Evolutionary conservation across 2,113 vertebrate genomes (phyloP), one percentile per base, ranked within the genome.

Genomic region (Meriones unguiculatus): DNA sequence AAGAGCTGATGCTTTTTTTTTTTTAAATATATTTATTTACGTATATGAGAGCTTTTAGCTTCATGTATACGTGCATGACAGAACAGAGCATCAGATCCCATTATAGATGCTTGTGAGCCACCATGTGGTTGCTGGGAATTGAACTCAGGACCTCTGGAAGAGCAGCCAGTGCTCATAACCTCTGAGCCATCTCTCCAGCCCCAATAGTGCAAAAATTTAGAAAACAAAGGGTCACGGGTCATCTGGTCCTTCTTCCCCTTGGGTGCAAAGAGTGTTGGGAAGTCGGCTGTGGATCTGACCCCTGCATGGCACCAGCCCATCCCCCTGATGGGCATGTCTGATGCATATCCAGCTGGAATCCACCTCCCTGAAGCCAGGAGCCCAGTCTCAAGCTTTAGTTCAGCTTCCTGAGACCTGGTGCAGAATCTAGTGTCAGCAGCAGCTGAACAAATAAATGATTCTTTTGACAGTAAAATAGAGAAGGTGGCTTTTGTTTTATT

Each of bases 191-290:
- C 46, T 46, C 46, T 46, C 46, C 5, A 46, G 46, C 46, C 46
- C 46, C 46, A 46, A 32, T 4, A 84, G 9, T 73, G 12, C 57
- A 25, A 77, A 41, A 57, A 65, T 59, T 5, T 4, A 12, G 35
- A 67, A 73, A 62, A 38, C 57, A 50, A 52, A 52, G 41, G 25
- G 4, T 46, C 86, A 25, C 3, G 8, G 30, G 35, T 46, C 24
- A 11, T n/a, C 75, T 41, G 57, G 52, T 57, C 94, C 50, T 50
- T 62, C 22, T 64, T n/a, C 84, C 12, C 0, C 52, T 77, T 15
- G 0, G 54, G 41, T 8, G 20, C 75, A 22, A 2, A 6, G 2
- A 10, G 0, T 2, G 25, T 32, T 24, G 38, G 5, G 20, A 41
- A 64, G 59, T 4, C 3, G 9, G 24, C 41, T 65, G 24, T 3